These are phyloP conservation scores for Enteromius fasciolatus DNA, from an alignment of 2,797 vertebrate species.

Conservation along the genomic window DNA sequence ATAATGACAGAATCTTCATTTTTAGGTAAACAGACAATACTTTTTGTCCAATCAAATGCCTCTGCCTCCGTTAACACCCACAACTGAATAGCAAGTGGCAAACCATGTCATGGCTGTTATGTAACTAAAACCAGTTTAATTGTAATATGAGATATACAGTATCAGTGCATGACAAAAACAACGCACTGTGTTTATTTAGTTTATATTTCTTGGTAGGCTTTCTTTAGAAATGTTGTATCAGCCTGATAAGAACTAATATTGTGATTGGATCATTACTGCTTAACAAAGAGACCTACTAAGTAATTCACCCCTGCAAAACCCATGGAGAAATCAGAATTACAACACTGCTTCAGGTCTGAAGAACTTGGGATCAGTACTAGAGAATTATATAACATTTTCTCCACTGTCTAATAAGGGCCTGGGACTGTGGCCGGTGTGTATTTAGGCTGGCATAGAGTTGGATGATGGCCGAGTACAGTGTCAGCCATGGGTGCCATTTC, in stretches of 20 bases:
- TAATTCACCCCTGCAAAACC: conserved; percentile 33
- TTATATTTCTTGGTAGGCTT: neutral
- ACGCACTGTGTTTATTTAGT: neutral
- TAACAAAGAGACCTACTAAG: conserved; percentile 35
- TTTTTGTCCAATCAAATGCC: neutral
- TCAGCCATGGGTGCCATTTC: conserved; percentile 48
- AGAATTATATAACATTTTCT: conserved; percentile 41
- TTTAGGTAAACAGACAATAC: neutral
- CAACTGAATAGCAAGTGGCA: neutral
- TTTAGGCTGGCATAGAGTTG: conserved; percentile 37
- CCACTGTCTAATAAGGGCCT: conserved; percentile 46
- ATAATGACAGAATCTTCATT: neutral
- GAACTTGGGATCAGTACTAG: conserved; percentile 33
- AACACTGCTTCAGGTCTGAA: conserved; percentile 28
- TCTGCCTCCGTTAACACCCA: neutral
- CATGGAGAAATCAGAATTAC: conserved; percentile 44
- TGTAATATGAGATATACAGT: neutral
- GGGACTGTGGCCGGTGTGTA: conserved; percentile 17
- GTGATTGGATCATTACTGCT: conserved; percentile 19
- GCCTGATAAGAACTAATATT: conserved; percentile 44
- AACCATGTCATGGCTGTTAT: neutral
- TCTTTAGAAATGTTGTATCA: conserved; percentile 1
- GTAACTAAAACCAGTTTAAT: neutral
- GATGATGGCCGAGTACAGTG: conserved; percentile 39
- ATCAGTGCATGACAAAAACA: neutral